Evolutionary conservation across 2,113 vertebrate genomes (phyloP), one percentile per base, ranked within the genome.

Genomic region (Aptenodytes patagonicus): DNA sequence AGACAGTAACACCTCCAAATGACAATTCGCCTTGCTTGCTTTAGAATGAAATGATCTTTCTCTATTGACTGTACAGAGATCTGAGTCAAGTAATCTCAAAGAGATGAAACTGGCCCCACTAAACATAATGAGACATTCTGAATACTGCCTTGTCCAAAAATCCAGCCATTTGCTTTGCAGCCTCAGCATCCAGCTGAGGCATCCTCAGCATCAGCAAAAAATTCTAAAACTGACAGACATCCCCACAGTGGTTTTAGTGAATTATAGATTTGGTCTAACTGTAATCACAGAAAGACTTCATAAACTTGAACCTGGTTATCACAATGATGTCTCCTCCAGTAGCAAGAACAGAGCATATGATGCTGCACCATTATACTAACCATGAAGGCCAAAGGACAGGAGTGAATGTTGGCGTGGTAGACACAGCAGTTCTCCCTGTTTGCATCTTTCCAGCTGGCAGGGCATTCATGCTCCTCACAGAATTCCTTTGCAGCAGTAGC

Each of bases 401-500:
- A 99, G 96, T 99, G 99, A 89, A 99, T 98, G 89, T 99, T 99
- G 31, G 98, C 98, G 6, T 99, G 99, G 71, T 99, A 95, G 40
- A 99, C 98, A 95, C 98, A 99, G 98, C 99, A 99, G 96, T 99
- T 99, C 17, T 99, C 98, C 14, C 80, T 97, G 9, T 98, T 98
- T 3, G 99, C 98, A 25, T 99, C 98, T 80, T 98, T 99, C 98
- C 98, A 99, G 96, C 97, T 98, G 28, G 64, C 13, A 11, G 98
- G 98, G 80, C 98, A 99, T 24, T 99, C 98, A 15, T 98, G 97
- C 6, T 98, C 83, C 83, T 99, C 98, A 94, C 99, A 99, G 90
- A 99, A 99, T 34, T 89, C 92, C 89, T 97, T 98, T 9, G 98
- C 99, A 32, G 98, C 94, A 26, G 72, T 94, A 8, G 98, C 98